Conservation (phyloP, 2,113 vertebrate genomes). For the Pavo muticus region DNA sequence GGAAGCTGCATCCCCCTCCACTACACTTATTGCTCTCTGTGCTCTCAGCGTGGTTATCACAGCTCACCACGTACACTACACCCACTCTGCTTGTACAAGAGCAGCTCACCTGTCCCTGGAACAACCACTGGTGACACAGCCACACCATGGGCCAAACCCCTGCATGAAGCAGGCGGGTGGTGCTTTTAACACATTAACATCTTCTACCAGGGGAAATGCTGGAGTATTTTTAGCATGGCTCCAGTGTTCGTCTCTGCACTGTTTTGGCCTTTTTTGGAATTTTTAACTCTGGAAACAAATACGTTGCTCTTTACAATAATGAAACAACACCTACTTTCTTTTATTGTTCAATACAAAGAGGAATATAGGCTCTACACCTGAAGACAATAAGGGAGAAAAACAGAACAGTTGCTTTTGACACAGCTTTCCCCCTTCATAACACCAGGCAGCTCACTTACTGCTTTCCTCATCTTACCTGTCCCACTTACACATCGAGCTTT, state of each 20-base stretch:
- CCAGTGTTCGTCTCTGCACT: not conserved
- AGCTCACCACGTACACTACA: accelerated
- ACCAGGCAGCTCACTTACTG: not conserved
- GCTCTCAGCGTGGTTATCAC: not conserved
- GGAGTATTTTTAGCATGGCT: constrained; percentile 44
- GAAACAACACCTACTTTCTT: constrained; percentile 42
- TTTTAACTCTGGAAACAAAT: constrained; percentile 36
- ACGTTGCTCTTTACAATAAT: not conserved
- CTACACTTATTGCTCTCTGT: not conserved
- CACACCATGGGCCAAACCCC: not conserved
- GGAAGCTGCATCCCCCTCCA: not conserved
- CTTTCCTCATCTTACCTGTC: not conserved
- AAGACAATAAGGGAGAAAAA: constrained; percentile 5
- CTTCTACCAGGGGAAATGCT: constrained; percentile 39
- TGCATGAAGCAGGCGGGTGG: accelerated
- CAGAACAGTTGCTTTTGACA: not conserved
- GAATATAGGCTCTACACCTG: not conserved
- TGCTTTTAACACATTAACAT: constrained; percentile 39
- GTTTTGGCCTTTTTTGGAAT: constrained; percentile 54
- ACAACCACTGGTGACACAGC: not conserved
- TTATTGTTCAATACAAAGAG: constrained; percentile 47
- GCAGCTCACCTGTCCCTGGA: not conserved
- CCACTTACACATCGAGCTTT: not conserved
- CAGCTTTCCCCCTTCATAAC: not conserved
- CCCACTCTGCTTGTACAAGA: not conserved